These are phyloP conservation scores for Zaprionus ghesquierei DNA, from an alignment of 1,140 invertebrate genomes.

Conservation along the genomic window DNA sequence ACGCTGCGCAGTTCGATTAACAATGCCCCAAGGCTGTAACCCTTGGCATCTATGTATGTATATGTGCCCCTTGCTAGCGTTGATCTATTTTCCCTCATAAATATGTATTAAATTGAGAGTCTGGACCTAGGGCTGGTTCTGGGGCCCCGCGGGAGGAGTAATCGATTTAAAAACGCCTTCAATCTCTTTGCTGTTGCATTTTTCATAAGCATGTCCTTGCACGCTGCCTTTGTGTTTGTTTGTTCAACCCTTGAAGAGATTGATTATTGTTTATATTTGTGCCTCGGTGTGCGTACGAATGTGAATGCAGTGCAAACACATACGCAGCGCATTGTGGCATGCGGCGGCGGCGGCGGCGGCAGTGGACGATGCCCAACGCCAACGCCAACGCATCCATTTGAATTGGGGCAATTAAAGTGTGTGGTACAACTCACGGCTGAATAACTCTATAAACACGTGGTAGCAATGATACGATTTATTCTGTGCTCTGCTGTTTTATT, in stretches of 20 bases:
- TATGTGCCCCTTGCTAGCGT: not conserved
- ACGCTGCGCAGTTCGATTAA: conserved; percentile 2
- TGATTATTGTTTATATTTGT: conserved; percentile 81
- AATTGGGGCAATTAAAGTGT: conserved; percentile 80
- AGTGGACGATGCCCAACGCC: conserved; percentile 21
- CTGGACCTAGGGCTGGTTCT: conserved; percentile 21
- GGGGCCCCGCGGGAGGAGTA: conserved; percentile 46
- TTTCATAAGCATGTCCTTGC: conserved; percentile 67
- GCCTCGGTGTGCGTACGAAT: conserved; percentile 44
- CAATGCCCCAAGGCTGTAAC: not conserved
- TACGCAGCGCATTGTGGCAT: conserved; percentile 62
- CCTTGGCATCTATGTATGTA: no score
- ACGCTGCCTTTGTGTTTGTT: conserved; percentile 63
- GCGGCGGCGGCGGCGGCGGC: no score
- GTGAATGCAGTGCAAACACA: conserved; percentile 76
- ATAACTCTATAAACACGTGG: conserved; percentile 60
- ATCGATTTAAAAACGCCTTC: conserved; percentile 77
- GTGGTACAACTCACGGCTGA: conserved; percentile 58
- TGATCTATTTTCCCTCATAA: conserved; percentile 72
- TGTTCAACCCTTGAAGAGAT: conserved; percentile 76
- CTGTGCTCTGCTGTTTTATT: conserved; percentile 15
- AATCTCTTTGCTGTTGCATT: conserved; percentile 40
- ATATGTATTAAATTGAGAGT: conserved; percentile 71
- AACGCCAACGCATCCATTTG: conserved; percentile 44
- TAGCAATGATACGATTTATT: conserved; percentile 29